phyloP scores from a whole-genome alignment of 2,113 vertebrate species.

The Phrynosoma platyrhinos region DNA sequence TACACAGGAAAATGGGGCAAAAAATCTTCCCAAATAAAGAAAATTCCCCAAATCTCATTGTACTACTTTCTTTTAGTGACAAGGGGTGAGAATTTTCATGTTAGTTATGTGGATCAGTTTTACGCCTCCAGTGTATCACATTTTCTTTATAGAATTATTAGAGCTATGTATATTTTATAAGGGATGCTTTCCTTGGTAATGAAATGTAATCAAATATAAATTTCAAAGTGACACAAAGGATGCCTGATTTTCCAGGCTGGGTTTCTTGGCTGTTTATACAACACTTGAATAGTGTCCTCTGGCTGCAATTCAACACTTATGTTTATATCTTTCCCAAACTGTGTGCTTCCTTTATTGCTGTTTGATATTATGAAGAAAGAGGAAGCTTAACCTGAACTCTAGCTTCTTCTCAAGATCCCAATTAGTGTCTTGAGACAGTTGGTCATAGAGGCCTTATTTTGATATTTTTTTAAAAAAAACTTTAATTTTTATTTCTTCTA shows the following conservation, averaged over 20 bases:
- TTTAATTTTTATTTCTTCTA: not conserved
- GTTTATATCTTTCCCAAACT: slow-evolving; percentile 36
- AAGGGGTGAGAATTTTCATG: not conserved
- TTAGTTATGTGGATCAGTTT: not conserved
- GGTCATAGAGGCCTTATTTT: accelerated
- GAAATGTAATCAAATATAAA: slow-evolving; percentile 13
- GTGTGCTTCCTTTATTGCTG: not conserved
- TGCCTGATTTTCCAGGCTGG: slow-evolving; percentile 28
- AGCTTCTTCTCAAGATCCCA: not conserved
- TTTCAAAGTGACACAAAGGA: slow-evolving; percentile 41
- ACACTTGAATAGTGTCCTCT: slow-evolving; percentile 51
- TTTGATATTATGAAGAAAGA: not conserved
- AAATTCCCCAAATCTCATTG: not conserved
- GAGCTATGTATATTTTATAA: not conserved
- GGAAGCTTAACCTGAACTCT: not conserved
- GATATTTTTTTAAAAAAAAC: slow-evolving; percentile 6
- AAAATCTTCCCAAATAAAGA: not conserved
- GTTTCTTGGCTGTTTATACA: slow-evolving; percentile 32
- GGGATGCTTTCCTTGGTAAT: not conserved
- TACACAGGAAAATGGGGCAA: too few relatives aligned
- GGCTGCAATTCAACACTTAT: slow-evolving; percentile 40
- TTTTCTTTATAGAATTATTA: slow-evolving; percentile 31
- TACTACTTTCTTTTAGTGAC: not conserved
- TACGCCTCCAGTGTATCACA: not conserved
- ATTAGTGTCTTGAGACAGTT: slow-evolving; percentile 23